These are phyloP conservation scores for Dryococelus australis DNA, from an alignment of 2,888 invertebrate species.

Conservation along the genomic window DNA sequence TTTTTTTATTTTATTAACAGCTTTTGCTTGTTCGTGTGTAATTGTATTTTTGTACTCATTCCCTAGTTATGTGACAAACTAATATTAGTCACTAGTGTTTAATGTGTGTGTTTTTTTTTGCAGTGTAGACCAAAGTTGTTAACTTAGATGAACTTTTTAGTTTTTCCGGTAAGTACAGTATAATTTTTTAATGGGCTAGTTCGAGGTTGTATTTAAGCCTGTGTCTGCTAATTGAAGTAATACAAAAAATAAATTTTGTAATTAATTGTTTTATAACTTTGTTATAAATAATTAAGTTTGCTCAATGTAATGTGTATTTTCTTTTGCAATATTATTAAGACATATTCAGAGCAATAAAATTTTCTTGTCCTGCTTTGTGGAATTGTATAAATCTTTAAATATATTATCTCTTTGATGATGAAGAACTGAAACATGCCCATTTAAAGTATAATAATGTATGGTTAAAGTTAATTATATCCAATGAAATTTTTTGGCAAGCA, in stretches of 20 bases:
- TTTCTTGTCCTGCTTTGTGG: not conserved
- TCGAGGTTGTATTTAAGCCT: not conserved
- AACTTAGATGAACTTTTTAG: not conserved
- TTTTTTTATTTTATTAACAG: slow-evolving; percentile 21
- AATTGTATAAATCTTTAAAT: not conserved
- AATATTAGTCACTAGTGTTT: slow-evolving; percentile 2
- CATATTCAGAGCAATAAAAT: slow-evolving; percentile 5
- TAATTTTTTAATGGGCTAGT: not conserved
- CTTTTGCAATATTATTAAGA: not conserved
- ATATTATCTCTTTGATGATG: not conserved
- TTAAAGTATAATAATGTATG: not conserved
- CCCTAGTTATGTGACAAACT: not conserved
- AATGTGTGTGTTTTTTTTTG: not conserved
- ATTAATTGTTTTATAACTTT: not conserved
- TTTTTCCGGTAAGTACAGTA: not conserved
- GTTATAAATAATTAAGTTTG: not conserved
- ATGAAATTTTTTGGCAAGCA: no score
- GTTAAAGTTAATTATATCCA: not conserved
- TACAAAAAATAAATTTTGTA: not conserved
- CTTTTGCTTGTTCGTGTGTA: slow-evolving; percentile 35
- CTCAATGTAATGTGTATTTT: not conserved
- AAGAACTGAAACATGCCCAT: not conserved
- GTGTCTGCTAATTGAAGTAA: not conserved
- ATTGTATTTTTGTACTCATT: slow-evolving; percentile 24
- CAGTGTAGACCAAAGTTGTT: not conserved